Percentiles rank a stretch among this genome's conserved stretches.
These are phyloP conservation scores for Orchesellides sinensis DNA, from an alignment of 2,888 invertebrate genomes.

Conservation along the genomic window DNA sequence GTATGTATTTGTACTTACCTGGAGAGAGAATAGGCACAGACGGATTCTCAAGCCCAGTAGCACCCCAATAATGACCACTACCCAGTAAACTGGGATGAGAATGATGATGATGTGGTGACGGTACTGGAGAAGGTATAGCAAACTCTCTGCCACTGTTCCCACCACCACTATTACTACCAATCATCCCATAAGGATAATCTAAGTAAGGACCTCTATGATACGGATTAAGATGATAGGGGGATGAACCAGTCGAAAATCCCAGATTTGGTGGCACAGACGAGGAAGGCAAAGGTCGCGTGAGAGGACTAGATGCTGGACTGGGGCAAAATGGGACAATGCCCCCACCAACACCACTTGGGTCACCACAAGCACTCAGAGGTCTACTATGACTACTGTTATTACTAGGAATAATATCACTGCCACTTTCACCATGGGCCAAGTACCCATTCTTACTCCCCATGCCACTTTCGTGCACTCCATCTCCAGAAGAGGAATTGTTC, in stretches of 20 bases:
- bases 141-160: background rate
- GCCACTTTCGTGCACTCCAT: no score
- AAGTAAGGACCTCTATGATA: background rate
- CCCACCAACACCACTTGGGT: slow-evolving; percentile 22
- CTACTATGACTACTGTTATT: background rate
- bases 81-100: slow-evolving; percentile 32
- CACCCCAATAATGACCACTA: slow-evolving; percentile 57
- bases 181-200: background rate
- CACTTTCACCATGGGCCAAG: slow-evolving; percentile 2
- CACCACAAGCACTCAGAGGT: slow-evolving; percentile 51
- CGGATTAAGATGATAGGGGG: slow-evolving; percentile 7
- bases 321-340: slow-evolving; percentile 11
- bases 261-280: slow-evolving; percentile 68
- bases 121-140: slow-evolving; percentile 28
- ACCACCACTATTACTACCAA: background rate
- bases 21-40: slow-evolving; percentile 67
- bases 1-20: slow-evolving; percentile 57
- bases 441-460: no score
- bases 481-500: background rate
- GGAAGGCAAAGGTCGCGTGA: slow-evolving; percentile 68
- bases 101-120: slow-evolving; percentile 22
- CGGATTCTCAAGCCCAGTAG: slow-evolving; percentile 38
- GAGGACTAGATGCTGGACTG: slow-evolving; percentile 30
- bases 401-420: slow-evolving; percentile 37
- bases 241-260: slow-evolving; percentile 45